These are phyloP conservation scores for Volucella zonaria DNA, from an alignment of 2,888 invertebrate genomes.

Conservation along the genomic window DNA sequence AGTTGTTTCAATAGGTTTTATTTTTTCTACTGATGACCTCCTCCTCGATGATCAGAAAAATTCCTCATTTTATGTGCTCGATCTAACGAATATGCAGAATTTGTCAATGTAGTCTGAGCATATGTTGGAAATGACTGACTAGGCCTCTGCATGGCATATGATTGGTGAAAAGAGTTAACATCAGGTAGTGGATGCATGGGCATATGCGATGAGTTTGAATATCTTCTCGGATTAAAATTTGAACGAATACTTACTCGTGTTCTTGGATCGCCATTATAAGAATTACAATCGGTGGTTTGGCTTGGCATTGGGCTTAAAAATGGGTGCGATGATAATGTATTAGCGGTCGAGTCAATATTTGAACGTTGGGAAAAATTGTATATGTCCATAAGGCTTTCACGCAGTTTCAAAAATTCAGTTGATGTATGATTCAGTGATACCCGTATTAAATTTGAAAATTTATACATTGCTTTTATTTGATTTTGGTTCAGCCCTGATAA, in stretches of 20 bases:
- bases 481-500: constrained; percentile 29
- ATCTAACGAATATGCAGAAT: too few relatives aligned
- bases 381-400: constrained; percentile 36
- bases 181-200: background rate
- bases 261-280: constrained; percentile 3
- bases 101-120: too few relatives aligned
- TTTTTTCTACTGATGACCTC: too few relatives aligned
- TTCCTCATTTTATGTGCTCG: too few relatives aligned
- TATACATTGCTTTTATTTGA: constrained; percentile 51
- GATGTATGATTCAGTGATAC: constrained; percentile 40
- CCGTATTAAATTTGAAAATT: constrained; percentile 53
- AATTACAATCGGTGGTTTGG: background rate
- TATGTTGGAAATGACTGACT: background rate
- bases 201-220: background rate
- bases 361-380: constrained; percentile 46
- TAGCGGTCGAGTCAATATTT: background rate
- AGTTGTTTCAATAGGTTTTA: too few relatives aligned
- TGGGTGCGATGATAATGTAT: too few relatives aligned
- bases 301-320: too few relatives aligned
- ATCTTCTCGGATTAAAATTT: constrained; percentile 13
- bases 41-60: too few relatives aligned
- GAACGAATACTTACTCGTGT: background rate
- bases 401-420: constrained; percentile 25
- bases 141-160: background rate
- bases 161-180: constrained; percentile 1